Evolutionary conservation across 2,888 invertebrate species (phyloP).

Genomic region (Hecatera dysodea): DNA sequence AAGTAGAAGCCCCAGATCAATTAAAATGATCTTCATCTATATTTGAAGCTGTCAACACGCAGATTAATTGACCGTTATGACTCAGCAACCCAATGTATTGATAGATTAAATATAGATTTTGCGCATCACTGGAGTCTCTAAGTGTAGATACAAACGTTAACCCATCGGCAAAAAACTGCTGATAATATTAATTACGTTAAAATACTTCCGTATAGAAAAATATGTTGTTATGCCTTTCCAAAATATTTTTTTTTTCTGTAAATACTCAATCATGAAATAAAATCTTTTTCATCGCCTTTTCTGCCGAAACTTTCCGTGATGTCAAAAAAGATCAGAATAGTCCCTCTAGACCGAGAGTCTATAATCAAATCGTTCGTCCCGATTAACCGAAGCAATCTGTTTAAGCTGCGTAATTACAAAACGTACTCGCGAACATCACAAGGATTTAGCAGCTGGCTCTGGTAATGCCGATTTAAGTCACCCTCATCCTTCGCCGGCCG

Average conservation of each 20-base stretch:
- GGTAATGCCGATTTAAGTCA: constrained; percentile 80
- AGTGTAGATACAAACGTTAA: constrained; percentile 51
- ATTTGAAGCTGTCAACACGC: constrained; percentile 44
- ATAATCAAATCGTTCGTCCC: constrained; percentile 73
- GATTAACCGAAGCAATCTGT: constrained; percentile 82
- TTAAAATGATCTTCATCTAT: constrained; percentile 25
- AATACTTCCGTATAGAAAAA: not conserved
- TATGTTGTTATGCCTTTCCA: not conserved
- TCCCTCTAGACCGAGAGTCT: constrained; percentile 62
- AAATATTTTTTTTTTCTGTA: not conserved
- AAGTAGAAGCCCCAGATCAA: constrained; percentile 13
- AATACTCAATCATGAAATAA: not conserved
- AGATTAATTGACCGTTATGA: constrained; percentile 60
- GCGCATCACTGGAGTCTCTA: constrained; percentile 50
- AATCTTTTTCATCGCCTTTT: not conserved
- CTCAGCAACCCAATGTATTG: constrained; percentile 50
- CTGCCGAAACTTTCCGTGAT: too few species aligned
- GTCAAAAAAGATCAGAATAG: constrained; percentile 45
- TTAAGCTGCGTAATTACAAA: constrained; percentile 84
- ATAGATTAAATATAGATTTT: constrained; percentile 62
- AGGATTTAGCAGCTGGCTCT: constrained; percentile 75
- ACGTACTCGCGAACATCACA: constrained; percentile 81
- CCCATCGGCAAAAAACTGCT: constrained; percentile 25
- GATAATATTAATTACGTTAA: constrained; percentile 27
- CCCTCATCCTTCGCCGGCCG: constrained; percentile 71